phyloP scores from a whole-genome alignment of 2,888 invertebrate genomes.

The Congeria kusceri region DNA sequence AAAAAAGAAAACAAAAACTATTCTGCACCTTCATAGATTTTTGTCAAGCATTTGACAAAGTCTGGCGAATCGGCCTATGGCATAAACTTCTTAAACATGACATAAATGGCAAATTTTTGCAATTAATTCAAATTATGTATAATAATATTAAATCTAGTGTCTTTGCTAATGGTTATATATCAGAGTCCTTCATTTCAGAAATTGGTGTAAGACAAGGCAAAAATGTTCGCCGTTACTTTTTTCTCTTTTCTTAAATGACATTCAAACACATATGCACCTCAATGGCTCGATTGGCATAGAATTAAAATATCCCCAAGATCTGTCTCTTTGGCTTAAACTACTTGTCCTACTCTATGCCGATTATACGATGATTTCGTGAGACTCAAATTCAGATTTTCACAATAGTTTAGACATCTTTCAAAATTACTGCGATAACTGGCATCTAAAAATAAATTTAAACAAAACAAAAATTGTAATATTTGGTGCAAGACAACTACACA shows the following conservation, averaged over 20 bases:
- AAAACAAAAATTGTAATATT: conserved; percentile 19
- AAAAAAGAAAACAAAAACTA: conserved; percentile 1
- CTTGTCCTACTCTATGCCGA: conserved; percentile 2
- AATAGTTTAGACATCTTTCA: too few relatives aligned
- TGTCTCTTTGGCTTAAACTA: too few relatives aligned
- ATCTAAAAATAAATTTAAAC: conserved; percentile 9
- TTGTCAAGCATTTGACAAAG: conserved; percentile 9
- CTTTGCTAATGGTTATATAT: background rate
- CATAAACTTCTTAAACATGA: conserved; percentile 8
- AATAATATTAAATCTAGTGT: conserved; percentile 15
- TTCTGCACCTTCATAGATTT: conserved; percentile 18
- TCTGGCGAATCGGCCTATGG: conserved; percentile 16
- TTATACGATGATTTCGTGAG: background rate
- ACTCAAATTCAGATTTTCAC: background rate
- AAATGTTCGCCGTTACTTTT: conserved; percentile 16
- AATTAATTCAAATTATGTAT: conserved; percentile 16
- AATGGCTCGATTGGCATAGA: background rate
- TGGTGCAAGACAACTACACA: conserved; percentile 2
- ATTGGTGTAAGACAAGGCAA: conserved; percentile 10
- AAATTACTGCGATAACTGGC: background rate
- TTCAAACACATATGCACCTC: background rate
- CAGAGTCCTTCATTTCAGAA: background rate
- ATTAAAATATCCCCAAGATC: too few relatives aligned
- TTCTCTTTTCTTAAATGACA: background rate
- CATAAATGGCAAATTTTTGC: conserved; percentile 18